These are phyloP conservation scores for Thecophora atra DNA, from an alignment of 2,888 invertebrate genomes.

Conservation along the genomic window DNA sequence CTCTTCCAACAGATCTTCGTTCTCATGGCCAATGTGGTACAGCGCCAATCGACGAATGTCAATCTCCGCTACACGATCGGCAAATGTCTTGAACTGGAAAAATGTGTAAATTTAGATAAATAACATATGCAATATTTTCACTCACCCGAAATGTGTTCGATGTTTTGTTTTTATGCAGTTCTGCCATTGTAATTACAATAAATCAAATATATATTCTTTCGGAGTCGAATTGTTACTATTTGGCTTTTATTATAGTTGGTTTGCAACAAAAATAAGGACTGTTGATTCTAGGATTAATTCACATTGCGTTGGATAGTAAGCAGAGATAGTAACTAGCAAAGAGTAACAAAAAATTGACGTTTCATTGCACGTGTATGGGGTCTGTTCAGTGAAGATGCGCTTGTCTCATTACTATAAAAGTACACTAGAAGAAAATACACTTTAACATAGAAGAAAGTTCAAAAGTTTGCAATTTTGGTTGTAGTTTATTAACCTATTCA, in stretches of 20 bases:
- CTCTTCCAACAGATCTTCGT: slow-evolving; percentile 74
- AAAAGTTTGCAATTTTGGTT: no score
- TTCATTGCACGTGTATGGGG: slow-evolving; percentile 20
- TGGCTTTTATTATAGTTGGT: no score
- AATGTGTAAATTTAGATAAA: background rate
- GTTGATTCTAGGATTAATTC: background rate
- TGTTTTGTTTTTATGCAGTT: slow-evolving; percentile 73
- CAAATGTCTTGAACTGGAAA: slow-evolving; percentile 83
- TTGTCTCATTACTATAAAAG: no score
- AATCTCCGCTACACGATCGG: slow-evolving; percentile 85
- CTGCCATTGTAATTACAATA: slow-evolving; percentile 41
- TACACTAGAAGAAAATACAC: no score
- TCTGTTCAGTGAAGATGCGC: slow-evolving; percentile 7
- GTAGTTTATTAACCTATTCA: no score
- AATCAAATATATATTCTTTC: slow-evolving; percentile 11
- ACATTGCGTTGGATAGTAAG: slow-evolving; percentile 38
- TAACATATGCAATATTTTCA: slow-evolving; percentile 10
- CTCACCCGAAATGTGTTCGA: slow-evolving; percentile 81
- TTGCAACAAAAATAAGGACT: no score
- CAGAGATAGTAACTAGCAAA: slow-evolving; percentile 26
- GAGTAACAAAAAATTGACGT: slow-evolving; percentile 19
- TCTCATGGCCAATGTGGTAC: slow-evolving; percentile 82
- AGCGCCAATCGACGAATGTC: slow-evolving; percentile 84
- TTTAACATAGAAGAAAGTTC: no score
- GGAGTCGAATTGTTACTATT: slow-evolving; percentile 14